Conservation (phyloP, 2,113 vertebrate genomes). For the Microcebus lehilahytsara region DNA sequence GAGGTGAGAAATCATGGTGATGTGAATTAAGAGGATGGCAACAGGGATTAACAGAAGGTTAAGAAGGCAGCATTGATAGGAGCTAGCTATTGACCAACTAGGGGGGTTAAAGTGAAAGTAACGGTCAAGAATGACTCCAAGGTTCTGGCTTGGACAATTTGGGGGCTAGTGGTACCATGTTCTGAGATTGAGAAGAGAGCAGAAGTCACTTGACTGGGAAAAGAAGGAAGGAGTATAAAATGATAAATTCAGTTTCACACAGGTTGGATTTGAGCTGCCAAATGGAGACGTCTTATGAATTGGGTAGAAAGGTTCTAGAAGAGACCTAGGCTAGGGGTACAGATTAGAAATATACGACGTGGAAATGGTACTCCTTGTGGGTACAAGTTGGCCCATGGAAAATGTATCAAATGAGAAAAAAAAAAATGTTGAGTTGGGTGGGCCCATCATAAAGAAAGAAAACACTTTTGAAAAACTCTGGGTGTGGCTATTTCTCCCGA, state of each 20-base stretch:
- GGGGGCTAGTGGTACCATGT: background rate
- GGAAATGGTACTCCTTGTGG: background rate
- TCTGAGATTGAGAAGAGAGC: background rate
- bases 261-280: background rate
- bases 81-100: background rate
- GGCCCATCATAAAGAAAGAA: background rate
- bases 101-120: background rate
- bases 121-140: background rate
- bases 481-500: background rate
- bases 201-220: background rate
- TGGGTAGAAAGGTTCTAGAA: background rate
- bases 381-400: background rate
- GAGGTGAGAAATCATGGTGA: background rate
- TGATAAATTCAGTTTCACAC: background rate
- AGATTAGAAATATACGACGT: background rate
- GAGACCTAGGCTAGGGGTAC: background rate
- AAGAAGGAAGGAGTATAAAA: background rate
- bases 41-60: background rate
- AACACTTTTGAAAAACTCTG: background rate
- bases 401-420: background rate
- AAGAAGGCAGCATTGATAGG: background rate
- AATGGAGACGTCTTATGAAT: background rate
- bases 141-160: background rate
- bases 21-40: background rate
- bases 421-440: background rate